Evolutionary conservation across 2,797 vertebrate genomes (phyloP).

Genomic region (Meriones psammophilus): DNA sequence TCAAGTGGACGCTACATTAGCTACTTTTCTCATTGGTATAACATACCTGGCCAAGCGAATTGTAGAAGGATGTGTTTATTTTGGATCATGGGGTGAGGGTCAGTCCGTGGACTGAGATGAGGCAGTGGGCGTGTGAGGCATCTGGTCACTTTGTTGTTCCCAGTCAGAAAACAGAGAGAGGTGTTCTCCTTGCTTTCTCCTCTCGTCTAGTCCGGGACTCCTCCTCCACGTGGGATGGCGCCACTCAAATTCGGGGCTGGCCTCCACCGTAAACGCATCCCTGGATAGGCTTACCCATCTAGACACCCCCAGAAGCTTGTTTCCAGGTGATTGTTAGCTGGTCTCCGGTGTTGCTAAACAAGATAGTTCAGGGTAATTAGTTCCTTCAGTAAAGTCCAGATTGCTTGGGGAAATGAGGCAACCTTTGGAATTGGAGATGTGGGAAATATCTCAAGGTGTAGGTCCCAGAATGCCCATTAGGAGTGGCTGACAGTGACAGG

Average conservation of each 20-base stretch:
- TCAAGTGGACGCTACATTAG: not conserved
- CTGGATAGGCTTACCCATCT: not conserved
- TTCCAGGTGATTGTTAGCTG: not conserved
- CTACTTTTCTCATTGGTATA: not conserved
- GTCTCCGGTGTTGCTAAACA: not conserved
- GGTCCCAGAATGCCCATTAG: not conserved
- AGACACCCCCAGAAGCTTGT: not conserved
- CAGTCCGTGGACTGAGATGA: not conserved
- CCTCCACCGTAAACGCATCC: not conserved
- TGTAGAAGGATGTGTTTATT: not conserved
- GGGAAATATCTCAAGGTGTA: constrained; percentile 15
- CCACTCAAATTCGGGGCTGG: not conserved
- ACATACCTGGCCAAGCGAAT: not conserved
- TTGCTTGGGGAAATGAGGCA: constrained; percentile 2
- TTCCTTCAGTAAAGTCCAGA: not conserved
- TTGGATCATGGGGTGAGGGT: not conserved
- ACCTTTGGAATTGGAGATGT: constrained; percentile 7
- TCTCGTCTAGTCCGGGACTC: not conserved
- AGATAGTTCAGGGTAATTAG: not conserved
- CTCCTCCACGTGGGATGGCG: not conserved
- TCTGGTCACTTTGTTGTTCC: not conserved
- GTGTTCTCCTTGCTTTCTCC: not conserved
- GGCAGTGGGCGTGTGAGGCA: not conserved
- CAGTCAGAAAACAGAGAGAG: not conserved
- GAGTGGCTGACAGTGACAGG: not conserved